Evolutionary conservation across 2,797 vertebrate genomes (phyloP), one percentile per base, ranked within the genome.

Genomic region (Remorina albescens): DNA sequence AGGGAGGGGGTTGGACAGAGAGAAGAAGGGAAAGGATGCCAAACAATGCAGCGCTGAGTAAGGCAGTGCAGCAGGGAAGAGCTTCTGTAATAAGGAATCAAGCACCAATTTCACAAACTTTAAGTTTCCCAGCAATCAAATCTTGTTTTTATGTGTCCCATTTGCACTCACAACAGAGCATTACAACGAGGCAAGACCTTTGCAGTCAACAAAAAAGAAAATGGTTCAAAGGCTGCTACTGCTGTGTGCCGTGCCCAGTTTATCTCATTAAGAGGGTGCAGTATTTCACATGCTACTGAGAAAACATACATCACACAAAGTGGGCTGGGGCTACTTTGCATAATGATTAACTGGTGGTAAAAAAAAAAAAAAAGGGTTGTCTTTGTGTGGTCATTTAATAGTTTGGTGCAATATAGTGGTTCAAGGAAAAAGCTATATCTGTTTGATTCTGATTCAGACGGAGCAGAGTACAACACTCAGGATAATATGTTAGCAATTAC

Each of bases 211-310:
- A 58, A 5, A 60, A 42, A 41, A 16, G 8, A 59, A 46, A 37
- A 13, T 51, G 6, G 16, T 1, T 23, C 13, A 61, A 65, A 66
- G 13, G 5, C 1, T 1, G 13, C 32, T 1, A 10, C 32, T 26
- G 60, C 39, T 18, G 1, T 8, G 34, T 9, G 49, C 19, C n/a
- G 25, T 32, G 9, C 26, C 30, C 51, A 30, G 26, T 74, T 50
- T 21, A 15, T 8, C 57, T 55, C 30, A 12, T 62, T 47, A 50
- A 49, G 16, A 53, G 4, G 13, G 25, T 68, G 69, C 19, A 15
- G 76, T 26, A 83, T 86, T 83, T 86, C 75, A 80, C 74, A 76
- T n/a, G 44, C 7, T 56, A 19, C 42, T 76, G 74, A 58, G 47
- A 59, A 61, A 78, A 66, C 41, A 58, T 6, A 71, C 19, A 63